Percentiles rank a stretch among this genome's conserved stretches.
Conservation (phyloP, 2,888 invertebrate species). For the Spodoptera littoralis region DNA sequence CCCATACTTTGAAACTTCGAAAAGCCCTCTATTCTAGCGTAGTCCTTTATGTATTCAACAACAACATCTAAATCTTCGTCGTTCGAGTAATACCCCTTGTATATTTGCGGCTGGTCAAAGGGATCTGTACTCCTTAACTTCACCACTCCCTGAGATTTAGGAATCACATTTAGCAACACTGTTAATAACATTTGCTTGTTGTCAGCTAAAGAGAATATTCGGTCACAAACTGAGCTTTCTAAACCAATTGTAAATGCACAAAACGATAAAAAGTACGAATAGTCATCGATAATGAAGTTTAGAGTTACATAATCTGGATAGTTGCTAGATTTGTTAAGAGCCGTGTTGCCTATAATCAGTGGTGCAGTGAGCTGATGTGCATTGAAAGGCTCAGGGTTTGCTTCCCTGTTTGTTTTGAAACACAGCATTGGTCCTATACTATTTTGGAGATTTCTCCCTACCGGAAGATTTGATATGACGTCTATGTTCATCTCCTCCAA, state of each 20-base stretch:
- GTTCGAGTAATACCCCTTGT: too few species aligned
- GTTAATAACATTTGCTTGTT: constrained; percentile 56
- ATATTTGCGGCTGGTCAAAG: too few species aligned
- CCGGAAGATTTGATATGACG: constrained; percentile 63
- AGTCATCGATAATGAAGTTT: not conserved
- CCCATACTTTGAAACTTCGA: too few species aligned
- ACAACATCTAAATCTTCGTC: too few species aligned
- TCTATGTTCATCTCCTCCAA: constrained; percentile 57
- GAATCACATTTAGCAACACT: constrained; percentile 58
- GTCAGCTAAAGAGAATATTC: constrained; percentile 49
- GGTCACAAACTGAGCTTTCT: constrained; percentile 57
- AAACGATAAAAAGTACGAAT: not conserved
- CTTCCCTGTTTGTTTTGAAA: too few species aligned
- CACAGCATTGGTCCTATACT: not conserved
- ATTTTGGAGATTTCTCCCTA: constrained; percentile 59
- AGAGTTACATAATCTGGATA: constrained; percentile 69
- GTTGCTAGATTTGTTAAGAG: constrained; percentile 62
- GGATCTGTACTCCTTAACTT: too few species aligned
- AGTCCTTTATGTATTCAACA: too few species aligned
- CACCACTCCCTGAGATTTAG: too few species aligned
- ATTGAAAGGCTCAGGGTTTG: constrained; percentile 23
- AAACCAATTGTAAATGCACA: not conserved
- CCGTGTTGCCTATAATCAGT: constrained; percentile 62
- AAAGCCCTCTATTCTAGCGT: too few species aligned
- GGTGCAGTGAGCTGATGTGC: constrained; percentile 24